Conservation (phyloP, 2,888 invertebrate genomes). For the Octodonta nipae region DNA sequence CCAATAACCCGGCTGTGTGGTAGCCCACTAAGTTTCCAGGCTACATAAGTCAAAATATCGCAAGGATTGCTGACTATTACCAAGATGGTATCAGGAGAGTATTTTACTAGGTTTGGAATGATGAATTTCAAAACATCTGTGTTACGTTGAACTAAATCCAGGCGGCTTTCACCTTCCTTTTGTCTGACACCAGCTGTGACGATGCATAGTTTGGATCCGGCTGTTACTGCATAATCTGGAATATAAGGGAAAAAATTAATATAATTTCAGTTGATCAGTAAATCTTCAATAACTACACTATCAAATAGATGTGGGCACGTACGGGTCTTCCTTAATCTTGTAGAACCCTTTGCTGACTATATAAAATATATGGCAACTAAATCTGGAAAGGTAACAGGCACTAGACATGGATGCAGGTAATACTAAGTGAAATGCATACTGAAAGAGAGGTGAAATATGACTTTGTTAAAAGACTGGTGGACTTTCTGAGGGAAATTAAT, state of each 20-base stretch:
- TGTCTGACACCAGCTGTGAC: constrained; percentile 89
- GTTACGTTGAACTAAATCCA: constrained; percentile 79
- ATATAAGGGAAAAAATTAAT: background rate
- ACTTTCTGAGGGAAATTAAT: too few relatives aligned
- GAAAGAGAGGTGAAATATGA: too few relatives aligned
- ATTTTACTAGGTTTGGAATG: constrained; percentile 65
- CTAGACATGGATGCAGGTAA: too few relatives aligned
- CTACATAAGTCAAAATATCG: constrained; percentile 81
- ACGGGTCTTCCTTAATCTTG: too few relatives aligned
- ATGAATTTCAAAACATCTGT: constrained; percentile 77
- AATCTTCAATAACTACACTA: too few relatives aligned
- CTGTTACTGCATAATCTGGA: constrained; percentile 60
- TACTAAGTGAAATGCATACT: too few relatives aligned
- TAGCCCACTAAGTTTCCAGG: constrained; percentile 88
- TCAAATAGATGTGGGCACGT: too few relatives aligned
- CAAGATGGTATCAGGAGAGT: constrained; percentile 76
- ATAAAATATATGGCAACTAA: too few relatives aligned
- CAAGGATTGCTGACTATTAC: constrained; percentile 86
- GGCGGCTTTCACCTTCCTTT: constrained; percentile 75
- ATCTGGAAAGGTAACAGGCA: too few relatives aligned
- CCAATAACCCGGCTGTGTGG: constrained; percentile 78
- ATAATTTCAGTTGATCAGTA: too few relatives aligned
- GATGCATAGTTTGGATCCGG: constrained; percentile 71
- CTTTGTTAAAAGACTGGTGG: too few relatives aligned
- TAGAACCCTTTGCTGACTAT: too few relatives aligned